A percentile compares a stretch with the other conserved stretches of the same genome.
Evolutionary conservation across 2,797 vertebrate genomes (phyloP).

Genomic region (Myotis findleyi): DNA sequence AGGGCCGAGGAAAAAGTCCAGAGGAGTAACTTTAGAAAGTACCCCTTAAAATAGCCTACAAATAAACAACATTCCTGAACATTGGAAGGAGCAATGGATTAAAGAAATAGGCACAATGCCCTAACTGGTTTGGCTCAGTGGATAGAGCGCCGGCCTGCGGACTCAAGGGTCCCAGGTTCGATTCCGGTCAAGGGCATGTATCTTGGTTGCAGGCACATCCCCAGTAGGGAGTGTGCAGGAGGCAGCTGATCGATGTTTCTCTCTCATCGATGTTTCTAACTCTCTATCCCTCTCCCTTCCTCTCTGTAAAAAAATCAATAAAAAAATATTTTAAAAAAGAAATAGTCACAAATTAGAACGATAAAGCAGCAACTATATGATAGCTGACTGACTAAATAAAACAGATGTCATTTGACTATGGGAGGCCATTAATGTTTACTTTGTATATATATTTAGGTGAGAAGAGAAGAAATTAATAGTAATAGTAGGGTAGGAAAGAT

Average conservation of each 20-base stretch:
- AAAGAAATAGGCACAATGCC: background rate
- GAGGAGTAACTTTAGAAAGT: background rate
- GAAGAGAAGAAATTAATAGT: background rate
- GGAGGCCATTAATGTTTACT: background rate
- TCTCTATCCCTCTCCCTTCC: too few species aligned
- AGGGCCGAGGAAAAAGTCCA: background rate
- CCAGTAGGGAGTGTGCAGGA: too few species aligned
- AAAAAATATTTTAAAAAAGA: too few species aligned
- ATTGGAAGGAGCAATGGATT: background rate
- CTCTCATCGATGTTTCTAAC: too few species aligned
- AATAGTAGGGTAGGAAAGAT: background rate
- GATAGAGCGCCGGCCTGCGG: too few species aligned
- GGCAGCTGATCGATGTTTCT: too few species aligned
- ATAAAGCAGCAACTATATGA: background rate
- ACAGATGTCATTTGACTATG: background rate
- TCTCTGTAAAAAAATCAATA: too few species aligned
- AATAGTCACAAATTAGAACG: background rate
- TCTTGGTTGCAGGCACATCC: too few species aligned
- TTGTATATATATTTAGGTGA: background rate
- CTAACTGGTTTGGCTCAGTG: too few species aligned
- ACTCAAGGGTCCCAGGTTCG: too few species aligned
- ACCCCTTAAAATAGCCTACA: background rate
- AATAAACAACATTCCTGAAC: slow-evolving; percentile 2
- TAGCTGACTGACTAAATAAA: background rate
- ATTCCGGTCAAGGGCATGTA: too few species aligned